Base-by-base conservation (phyloP, 1,140 invertebrate species). In the Rhagoletis pomonella region DNA sequence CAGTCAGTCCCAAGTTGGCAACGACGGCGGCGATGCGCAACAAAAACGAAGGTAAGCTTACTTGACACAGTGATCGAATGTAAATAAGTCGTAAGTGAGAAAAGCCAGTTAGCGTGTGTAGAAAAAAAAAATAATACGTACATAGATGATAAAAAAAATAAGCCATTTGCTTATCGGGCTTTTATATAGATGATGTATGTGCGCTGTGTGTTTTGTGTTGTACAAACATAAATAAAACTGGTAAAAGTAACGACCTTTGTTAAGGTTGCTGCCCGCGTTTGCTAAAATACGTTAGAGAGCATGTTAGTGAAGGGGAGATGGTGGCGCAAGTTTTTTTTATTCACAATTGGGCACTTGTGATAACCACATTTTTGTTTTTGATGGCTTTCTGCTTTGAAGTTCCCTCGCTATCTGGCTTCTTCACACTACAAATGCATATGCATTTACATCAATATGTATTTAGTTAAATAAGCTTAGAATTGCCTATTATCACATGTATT, bases 1-100 rank as follows among this genome's bases (percentile, higher is more conserved):
- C 73, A 50, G 47, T 58, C 73, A 81, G 73, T 81, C 73, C 73
- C 19, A 81, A 81, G 47, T 81, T 81, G 47, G 42, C 73, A 81
- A 55, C 73, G 47, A 55, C 73, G 7, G 29, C 73, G n/a, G 73
- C 47, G 73, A 81, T 81, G 73, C 73, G 73, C 73, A 81, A 81
- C 73, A 81, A 81, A 81, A 81, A 81, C 47, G 73, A 81, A 81
- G 73, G 73, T 81, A 19, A 81, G 17, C 55, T 9, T 6, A 55
- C 47, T 81, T 50, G 47, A 29, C 47, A 19, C 47, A 19, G 17
- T 50, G 47, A 55, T 81, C 44, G 44, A 50, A 50, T 55, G 73
- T 2, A 44, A 81, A 81, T 81, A 55, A 81, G 42, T 17, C 7
- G 19, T 9, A 29, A 29, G 73, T 81, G 73, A 55, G 50, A 81